Percentiles rank a stretch among this genome's conserved stretches.
phyloP scores from a whole-genome alignment of 2,888 invertebrate species.

The Limenitis camilla region DNA sequence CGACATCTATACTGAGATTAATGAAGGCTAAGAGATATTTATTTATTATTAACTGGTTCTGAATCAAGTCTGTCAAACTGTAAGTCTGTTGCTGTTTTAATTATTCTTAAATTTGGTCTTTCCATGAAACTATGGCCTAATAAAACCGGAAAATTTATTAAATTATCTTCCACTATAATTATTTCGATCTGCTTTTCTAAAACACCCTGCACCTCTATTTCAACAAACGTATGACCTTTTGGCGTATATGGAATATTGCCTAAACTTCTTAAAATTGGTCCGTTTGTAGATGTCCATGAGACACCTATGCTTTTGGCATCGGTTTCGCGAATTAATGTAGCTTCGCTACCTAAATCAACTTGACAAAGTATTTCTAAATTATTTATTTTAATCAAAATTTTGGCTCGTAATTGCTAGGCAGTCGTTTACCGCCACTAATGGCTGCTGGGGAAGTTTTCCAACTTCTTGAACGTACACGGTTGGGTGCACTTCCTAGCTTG shows the following conservation, averaged over 20 bases:
- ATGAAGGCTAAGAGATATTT: background rate
- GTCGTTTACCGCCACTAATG: no score
- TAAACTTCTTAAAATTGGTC: background rate
- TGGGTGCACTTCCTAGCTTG: no score
- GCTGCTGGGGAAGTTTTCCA: no score
- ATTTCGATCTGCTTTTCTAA: conserved; percentile 13
- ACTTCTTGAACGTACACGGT: no score
- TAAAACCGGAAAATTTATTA: conserved; percentile 17
- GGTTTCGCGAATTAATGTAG: conserved; percentile 18
- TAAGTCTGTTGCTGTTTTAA: conserved; percentile 11
- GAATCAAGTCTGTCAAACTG: conserved; percentile 1
- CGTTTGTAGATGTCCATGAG: conserved; percentile 9
- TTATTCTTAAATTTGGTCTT: conserved; percentile 10
- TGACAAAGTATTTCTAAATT: background rate
- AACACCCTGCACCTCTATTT: no score
- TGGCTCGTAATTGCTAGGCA: no score
- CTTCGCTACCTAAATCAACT: conserved; percentile 23
- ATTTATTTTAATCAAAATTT: conserved; percentile 5
- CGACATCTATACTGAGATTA: background rate
- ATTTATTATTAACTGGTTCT: background rate
- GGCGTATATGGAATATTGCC: no score
- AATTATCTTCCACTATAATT: conserved; percentile 16
- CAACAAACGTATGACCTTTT: no score
- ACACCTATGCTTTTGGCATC: conserved; percentile 20
- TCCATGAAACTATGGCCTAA: conserved; percentile 19